Conservation (phyloP, 2,888 invertebrate genomes). For the Hirtodrosophila histrioides region DNA sequence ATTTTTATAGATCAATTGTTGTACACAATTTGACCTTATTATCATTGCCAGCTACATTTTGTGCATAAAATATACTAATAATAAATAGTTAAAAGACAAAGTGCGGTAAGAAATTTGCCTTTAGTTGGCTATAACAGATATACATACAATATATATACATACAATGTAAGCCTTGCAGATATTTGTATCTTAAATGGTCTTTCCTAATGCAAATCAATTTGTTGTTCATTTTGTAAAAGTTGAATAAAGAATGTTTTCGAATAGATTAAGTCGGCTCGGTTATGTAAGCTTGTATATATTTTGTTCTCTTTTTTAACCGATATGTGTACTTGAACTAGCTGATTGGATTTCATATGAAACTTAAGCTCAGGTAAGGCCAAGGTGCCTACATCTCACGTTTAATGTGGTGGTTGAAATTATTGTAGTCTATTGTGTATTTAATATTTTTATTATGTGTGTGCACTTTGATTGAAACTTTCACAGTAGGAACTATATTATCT, state of each 20-base stretch:
- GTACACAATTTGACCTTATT: too few species aligned
- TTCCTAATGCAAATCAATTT: too few species aligned
- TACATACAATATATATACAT: too few species aligned
- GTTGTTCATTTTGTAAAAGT: not conserved
- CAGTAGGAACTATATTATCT: not conserved
- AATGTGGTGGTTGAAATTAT: not conserved
- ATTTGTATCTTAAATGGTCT: slow-evolving; percentile 11
- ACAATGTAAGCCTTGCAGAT: too few species aligned
- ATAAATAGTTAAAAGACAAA: slow-evolving; percentile 3
- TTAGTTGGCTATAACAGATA: slow-evolving; percentile 6
- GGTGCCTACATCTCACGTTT: slow-evolving; percentile 8
- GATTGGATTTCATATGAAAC: slow-evolving; percentile 45
- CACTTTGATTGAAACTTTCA: slow-evolving; percentile 2
- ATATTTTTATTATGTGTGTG: not conserved
- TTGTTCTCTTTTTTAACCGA: slow-evolving; percentile 21
- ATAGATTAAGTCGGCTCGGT: not conserved
- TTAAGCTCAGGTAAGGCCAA: slow-evolving; percentile 20
- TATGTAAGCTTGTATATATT: not conserved
- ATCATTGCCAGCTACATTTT: too few species aligned
- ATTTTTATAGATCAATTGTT: not conserved
- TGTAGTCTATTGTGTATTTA: not conserved
- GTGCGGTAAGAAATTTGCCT: slow-evolving; percentile 15
- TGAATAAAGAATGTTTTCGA: not conserved
- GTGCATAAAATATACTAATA: slow-evolving; percentile 1
- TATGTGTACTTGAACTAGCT: slow-evolving; percentile 55